Evolutionary conservation across 2,888 invertebrate species (phyloP), one percentile per base, ranked within the genome.

Genomic region (Drosophila aldrichi): DNA sequence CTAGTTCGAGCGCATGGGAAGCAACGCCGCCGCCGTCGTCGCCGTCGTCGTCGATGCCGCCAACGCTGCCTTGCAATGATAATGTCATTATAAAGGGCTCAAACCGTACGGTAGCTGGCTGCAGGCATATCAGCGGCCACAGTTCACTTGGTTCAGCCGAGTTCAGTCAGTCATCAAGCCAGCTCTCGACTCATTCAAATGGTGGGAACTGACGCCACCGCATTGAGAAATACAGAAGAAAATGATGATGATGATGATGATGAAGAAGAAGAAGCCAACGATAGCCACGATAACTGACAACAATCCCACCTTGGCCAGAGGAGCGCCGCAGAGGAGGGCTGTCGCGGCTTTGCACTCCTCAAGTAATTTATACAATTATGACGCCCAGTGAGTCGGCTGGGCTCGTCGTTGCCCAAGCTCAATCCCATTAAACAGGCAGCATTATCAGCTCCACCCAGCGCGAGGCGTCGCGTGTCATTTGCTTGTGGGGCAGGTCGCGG

Each of bases 281-380:
- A 73, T 56, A 48, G 43, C 55, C 60, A 70, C 32, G 54, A 38
- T 40, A 38, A 52, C 51, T 52, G 44, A 10, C 38, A 54, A 41
- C 18, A 56, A 52, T 59, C 59, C 58, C 79, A 79, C 72, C 82
- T 74, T 74, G 75, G 68, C 32, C 58, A 48, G n/a, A 8, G 38
- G 18, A 41, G 51, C 44, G 34, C 34, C 18, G 10, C 52, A 29
- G 41, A 48, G 20, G n/a, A 22, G 12, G n/a, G n/a, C n/a, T 32
- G 6, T 48, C 40, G 12, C 8, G 5, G 12, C 68, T 32, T 40
- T 75, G 62, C 64, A 56, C 76, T 89, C 77, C 69, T 72, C 66
- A 72, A 59, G 70, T 61, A 79, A 86, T 86, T 86, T 90, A 77
- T 82, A 77, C 90, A 90, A 81, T 86, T 86, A 90, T 88, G 89